Evolutionary conservation across 2,113 vertebrate species (phyloP).

Genomic region (Parotia lawesii): DNA sequence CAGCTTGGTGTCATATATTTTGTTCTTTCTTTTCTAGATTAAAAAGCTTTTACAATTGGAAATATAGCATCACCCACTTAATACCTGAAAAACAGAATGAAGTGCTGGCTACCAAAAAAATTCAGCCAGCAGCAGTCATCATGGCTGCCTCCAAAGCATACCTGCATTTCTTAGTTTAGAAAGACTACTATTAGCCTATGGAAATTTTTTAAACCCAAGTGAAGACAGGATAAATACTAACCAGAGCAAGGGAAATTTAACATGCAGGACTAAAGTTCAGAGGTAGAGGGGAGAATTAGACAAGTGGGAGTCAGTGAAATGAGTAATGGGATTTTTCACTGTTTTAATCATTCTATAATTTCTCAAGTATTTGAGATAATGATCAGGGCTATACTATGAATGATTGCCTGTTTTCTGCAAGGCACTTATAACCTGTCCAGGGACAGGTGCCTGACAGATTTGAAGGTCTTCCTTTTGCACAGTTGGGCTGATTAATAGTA

Average conservation of each 20-base stretch:
- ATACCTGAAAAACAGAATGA: background rate
- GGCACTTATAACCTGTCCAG: conserved; percentile 6
- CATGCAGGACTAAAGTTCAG: background rate
- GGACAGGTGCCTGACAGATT: conserved; percentile 1
- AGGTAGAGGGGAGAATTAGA: background rate
- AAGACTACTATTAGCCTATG: background rate
- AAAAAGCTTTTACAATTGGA: background rate
- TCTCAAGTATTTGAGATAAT: conserved; percentile 26
- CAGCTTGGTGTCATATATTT: background rate
- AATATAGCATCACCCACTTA: background rate
- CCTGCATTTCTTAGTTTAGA: background rate
- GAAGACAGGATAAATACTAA: background rate
- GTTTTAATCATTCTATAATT: conserved; percentile 22
- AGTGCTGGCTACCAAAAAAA: background rate
- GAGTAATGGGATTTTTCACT: background rate
- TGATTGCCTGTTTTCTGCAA: conserved; percentile 33
- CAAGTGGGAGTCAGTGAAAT: background rate
- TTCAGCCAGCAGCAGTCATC: background rate
- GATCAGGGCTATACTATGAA: background rate
- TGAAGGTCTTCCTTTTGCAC: conserved; percentile 1
- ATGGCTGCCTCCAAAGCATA: background rate
- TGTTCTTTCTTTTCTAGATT: background rate
- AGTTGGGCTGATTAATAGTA: conserved; percentile 17
- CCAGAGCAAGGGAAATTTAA: background rate
- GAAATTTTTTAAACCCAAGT: background rate